Evolutionary conservation across 2,888 invertebrate species (phyloP), one percentile per base, ranked within the genome.

Genomic region (Teleiodes luculella): DNA sequence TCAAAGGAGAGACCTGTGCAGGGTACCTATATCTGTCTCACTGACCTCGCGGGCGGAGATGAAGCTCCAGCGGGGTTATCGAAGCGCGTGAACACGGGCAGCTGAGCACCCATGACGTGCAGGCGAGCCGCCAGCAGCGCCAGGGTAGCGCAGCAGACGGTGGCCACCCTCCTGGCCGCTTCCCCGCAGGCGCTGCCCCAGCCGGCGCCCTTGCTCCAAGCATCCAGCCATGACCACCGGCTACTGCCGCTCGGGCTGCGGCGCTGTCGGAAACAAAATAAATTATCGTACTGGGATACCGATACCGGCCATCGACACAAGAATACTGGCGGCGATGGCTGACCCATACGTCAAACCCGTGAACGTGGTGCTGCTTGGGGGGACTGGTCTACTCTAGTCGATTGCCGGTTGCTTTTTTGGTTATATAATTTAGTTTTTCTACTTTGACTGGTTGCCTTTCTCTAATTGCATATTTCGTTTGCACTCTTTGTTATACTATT

Each of bases 51-150:
- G 10, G 98, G 98, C 7, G 95, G 93, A 6, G 92, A 85, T 1
- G 97, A 94, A 28, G 96, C 96, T 7, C 98, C 97, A 31, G 98
- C 98, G 11, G 98, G 98, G 91, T 98, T 98, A 91, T 98, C 98
- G 81, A 98, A 98, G 92, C 94, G 93, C 53, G 98, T 98, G 82
- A 98, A 98, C 59, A 98, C 96, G 6, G 98, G 98, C 68, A 98
- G 90, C 86, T 97, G 97, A 0, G 97, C 96, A 13, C 98, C 98
- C 98, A 98, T 98, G 55, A 98, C 95, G 78, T 96, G 95, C 55
- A 98, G 92, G 59, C 98, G 91, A 2, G 95, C 94, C 41, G 97
- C 91, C 50, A 98, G 90, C 43, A 98, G 91, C 46, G 94, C 93
- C 45, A 96, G 83, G 0, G 97, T 96, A 47, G 95, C 94, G 62